These are phyloP conservation scores for Phycodurus eques DNA, from an alignment of 2,113 vertebrate genomes.

Conservation along the genomic window DNA sequence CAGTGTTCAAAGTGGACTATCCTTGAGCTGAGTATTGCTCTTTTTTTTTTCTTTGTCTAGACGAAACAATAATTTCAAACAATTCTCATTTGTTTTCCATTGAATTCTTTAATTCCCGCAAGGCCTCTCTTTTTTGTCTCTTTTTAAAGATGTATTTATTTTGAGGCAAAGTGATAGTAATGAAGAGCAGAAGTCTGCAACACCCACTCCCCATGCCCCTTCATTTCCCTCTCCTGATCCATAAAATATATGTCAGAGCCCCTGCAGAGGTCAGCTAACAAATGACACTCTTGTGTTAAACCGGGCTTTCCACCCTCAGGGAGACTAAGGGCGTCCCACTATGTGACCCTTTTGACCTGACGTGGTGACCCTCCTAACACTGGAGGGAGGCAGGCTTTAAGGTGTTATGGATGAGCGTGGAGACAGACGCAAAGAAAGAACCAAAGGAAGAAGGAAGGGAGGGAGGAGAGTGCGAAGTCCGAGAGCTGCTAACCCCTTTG, in stretches of 20 bases:
- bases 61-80: background rate
- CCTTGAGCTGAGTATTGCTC: background rate
- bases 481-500: background rate
- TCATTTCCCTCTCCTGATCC: slow-evolving; percentile 3
- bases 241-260: background rate
- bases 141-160: background rate
- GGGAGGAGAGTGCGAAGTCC: background rate
- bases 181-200: slow-evolving; percentile 20
- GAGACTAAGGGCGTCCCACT: slow-evolving; percentile 50
- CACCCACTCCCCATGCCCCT: background rate
- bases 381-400: slow-evolving; percentile 41
- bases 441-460: background rate
- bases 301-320: slow-evolving; percentile 49
- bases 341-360: slow-evolving; percentile 63
- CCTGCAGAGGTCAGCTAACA: slow-evolving; percentile 64
- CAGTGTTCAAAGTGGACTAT: background rate
- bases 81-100: background rate
- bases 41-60: background rate
- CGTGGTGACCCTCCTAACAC: slow-evolving; percentile 43
- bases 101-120: background rate
- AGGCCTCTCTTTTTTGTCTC: background rate
- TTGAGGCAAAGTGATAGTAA: background rate
- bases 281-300: slow-evolving; percentile 61
- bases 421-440: slow-evolving; percentile 33
- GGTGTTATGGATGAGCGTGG: slow-evolving; percentile 42